These are phyloP conservation scores for Drosophila fuyamai DNA, from an alignment of 1,140 invertebrate species.

Conservation along the genomic window DNA sequence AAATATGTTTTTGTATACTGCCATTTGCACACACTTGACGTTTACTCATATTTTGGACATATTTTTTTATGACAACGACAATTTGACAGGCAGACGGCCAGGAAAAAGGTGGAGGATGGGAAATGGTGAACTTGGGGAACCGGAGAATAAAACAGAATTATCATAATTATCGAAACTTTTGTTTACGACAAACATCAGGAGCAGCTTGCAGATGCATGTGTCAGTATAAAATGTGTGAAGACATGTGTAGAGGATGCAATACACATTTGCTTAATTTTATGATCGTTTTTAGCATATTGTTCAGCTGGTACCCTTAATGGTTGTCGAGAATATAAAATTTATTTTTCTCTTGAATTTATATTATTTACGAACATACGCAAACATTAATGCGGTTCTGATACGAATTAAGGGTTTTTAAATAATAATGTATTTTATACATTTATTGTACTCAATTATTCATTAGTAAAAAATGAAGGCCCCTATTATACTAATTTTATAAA, in stretches of 20 bases:
- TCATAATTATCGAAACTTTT: slow-evolving; percentile 73
- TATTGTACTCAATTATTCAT: too few species aligned
- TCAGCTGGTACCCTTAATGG: not conserved
- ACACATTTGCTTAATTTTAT: slow-evolving; percentile 12
- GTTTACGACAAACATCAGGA: slow-evolving; percentile 46
- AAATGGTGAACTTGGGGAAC: slow-evolving; percentile 12
- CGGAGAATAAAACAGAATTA: slow-evolving; percentile 57
- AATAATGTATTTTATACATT: too few species aligned
- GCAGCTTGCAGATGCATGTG: slow-evolving; percentile 8
- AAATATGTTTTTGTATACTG: slow-evolving; percentile 8
- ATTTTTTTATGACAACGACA: slow-evolving; percentile 70
- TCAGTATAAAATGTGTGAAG: slow-evolving; percentile 14
- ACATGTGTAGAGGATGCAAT: slow-evolving; percentile 28
- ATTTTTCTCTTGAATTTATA: too few species aligned
- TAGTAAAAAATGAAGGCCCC: not conserved
- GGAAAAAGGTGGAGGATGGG: not conserved
- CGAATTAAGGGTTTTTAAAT: too few species aligned
- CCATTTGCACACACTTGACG: slow-evolving; percentile 73
- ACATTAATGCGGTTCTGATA: too few species aligned
- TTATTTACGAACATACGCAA: too few species aligned
- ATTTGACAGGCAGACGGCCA: slow-evolving; percentile 59
- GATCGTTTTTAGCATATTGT: slow-evolving; percentile 3
- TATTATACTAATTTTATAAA: not conserved
- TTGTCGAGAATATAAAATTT: too few species aligned
- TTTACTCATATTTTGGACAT: slow-evolving; percentile 45